Evolutionary conservation across 2,797 vertebrate genomes (phyloP).

Genomic region (Dromococcyx pavoninus): DNA sequence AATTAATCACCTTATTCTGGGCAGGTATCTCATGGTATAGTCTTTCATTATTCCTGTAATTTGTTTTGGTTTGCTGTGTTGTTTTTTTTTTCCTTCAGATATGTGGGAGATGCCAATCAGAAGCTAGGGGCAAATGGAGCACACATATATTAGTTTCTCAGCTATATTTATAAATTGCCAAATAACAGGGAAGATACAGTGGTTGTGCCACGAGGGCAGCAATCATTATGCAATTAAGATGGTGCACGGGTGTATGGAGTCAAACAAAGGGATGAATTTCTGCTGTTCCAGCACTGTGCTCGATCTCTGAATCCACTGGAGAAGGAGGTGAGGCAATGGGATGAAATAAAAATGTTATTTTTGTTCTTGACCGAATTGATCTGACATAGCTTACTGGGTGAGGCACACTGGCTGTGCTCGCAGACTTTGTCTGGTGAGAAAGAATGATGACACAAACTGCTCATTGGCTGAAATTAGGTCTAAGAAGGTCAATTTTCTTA

Average conservation of each 20-base stretch:
- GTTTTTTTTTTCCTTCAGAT: neutral
- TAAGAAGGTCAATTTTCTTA: constrained; percentile 2
- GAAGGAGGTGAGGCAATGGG: neutral
- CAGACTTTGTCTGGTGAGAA: neutral
- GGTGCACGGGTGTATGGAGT: neutral
- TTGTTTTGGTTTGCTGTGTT: neutral
- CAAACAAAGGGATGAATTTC: neutral
- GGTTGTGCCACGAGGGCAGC: neutral
- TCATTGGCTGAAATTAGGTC: neutral
- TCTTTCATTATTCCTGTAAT: constrained; percentile 19
- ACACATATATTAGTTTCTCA: neutral
- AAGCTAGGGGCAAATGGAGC: neutral
- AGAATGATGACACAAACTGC: constrained; percentile 1
- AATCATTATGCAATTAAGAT: neutral
- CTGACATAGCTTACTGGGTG: neutral
- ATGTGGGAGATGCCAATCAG: neutral
- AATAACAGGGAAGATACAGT: neutral
- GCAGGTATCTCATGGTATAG: constrained; percentile 12
- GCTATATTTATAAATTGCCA: neutral
- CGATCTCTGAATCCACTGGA: rapidly evolving
- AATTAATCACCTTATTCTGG: constrained; percentile 38
- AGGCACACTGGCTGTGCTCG: constrained; percentile 29
- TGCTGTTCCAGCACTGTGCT: neutral
- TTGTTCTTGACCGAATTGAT: neutral
- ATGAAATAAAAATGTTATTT: constrained; percentile 5